phyloP scores from a whole-genome alignment of 2,113 vertebrate genomes.

The Eurystomus gularis region DNA sequence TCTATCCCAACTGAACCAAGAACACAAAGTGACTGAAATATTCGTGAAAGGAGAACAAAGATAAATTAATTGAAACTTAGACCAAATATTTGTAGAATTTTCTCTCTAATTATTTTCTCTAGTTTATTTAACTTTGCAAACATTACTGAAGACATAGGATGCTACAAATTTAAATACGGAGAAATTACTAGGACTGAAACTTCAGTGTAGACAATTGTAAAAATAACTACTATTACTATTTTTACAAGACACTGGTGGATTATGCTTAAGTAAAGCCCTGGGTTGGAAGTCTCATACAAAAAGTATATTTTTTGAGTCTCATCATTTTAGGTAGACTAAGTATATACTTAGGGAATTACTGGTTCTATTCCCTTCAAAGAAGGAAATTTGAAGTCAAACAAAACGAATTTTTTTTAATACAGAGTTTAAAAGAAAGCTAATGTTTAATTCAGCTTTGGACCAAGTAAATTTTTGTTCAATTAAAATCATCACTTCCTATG shows the following conservation, averaged over 20 bases:
- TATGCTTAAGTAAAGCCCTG: neutral
- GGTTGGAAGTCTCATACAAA: neutral
- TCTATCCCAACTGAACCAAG: neutral
- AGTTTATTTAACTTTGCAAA: neutral
- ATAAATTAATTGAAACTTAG: neutral
- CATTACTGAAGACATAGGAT: neutral
- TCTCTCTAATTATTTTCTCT: neutral
- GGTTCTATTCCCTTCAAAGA: neutral
- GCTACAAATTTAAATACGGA: neutral
- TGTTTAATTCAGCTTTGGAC: neutral
- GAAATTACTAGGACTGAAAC: neutral
- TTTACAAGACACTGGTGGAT: neutral
- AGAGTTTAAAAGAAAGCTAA: neutral
- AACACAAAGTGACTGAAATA: neutral
- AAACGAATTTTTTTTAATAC: neutral
- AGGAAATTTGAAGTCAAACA: neutral
- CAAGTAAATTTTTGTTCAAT: neutral
- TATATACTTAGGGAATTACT: neutral
- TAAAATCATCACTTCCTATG: neutral
- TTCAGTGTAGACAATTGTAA: neutral
- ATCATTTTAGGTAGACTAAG: neutral
- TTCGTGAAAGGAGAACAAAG: neutral
- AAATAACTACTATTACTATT: neutral
- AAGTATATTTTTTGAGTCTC: neutral
- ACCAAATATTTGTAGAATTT: neutral